A percentile compares a stretch with the other conserved stretches of the same genome.
Conservation (phyloP, 53 echinoderm and acorn worm species). For the Mesocentrotus franciscanus region DNA sequence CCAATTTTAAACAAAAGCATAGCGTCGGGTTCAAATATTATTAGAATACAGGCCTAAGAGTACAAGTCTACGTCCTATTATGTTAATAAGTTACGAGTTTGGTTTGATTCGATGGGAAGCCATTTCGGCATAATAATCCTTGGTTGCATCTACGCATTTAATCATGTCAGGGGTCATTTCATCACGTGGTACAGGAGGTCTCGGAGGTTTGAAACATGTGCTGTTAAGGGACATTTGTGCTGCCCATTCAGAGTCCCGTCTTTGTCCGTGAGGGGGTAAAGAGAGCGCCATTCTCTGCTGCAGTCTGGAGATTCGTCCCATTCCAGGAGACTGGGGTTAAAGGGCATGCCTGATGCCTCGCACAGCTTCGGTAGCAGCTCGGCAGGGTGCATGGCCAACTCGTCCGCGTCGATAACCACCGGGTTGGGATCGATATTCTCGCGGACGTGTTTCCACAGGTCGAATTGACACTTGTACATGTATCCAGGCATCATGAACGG, state of each 20-base stretch:
- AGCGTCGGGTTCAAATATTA: no score
- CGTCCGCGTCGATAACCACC: conserved; percentile 67
- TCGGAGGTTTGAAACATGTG: conserved; percentile 33
- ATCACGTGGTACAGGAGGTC: conserved; percentile 36
- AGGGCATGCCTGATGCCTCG: conserved; percentile 58
- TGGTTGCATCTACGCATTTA: conserved; percentile 52
- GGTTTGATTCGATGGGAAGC: conserved; percentile 34
- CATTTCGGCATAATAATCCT: conserved; percentile 45
- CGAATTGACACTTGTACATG: conserved; percentile 64
- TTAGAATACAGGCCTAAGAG: no score
- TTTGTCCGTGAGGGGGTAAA: background rate
- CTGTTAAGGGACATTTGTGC: conserved; percentile 6
- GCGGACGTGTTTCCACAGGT: conserved; percentile 69
- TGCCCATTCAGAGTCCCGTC: background rate
- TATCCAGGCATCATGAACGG: conserved; percentile 63
- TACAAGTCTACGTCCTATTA: no score
- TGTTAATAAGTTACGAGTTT: background rate
- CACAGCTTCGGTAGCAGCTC: conserved; percentile 65
- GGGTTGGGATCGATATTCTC: conserved; percentile 62
- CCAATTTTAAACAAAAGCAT: no score
- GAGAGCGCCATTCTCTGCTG: conserved; percentile 40
- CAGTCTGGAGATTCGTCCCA: conserved; percentile 54
- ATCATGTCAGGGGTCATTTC: conserved; percentile 53
- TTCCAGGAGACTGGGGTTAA: conserved; percentile 48
- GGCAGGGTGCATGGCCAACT: conserved; percentile 53